Base-by-base conservation (phyloP, 2,797 vertebrate species). In the Notamacropus eugenii region DNA sequence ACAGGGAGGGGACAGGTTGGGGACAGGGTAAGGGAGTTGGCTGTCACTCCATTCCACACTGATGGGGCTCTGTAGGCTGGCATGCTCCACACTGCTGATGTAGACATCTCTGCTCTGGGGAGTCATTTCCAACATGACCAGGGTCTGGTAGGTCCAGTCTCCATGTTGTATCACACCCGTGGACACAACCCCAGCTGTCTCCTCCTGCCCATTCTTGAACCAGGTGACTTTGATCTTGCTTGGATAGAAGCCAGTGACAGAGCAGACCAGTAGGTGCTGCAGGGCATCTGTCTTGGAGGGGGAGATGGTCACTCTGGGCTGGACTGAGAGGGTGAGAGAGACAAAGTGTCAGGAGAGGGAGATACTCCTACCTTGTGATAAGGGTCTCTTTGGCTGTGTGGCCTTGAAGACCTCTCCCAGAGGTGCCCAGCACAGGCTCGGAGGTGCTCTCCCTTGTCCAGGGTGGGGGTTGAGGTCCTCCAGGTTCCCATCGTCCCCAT, bases 181-280 rank as follows among this genome's bases (percentile, higher is more conserved):
- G 12, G 93, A 97, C 34, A 97, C 2, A 92, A 93, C 19, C 46
- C 97, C 59, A 0, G 57, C 92, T 6, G 50, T 94, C 55, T 98
- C 67, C 19, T 98, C 96, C 92, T 95, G 62, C 3, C 95, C 96
- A 6, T 98, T 98, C 97, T 96, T 95, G 24, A 98, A 97, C 95
- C 93, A 98, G 28, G 22, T 96, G 90, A 96, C 74, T 19, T 87
- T 95, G 13, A 97, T 96, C 95, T 98, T 59, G 8, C 94, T 97
- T 9, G 96, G 96, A 90, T 94, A 98, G 98, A 98, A 98, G 91
- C 58, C 29, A 10, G 58, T 67, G 31, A 91, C 96, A 22, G 93
- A 97, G 93, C 94, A 98, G 91, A 97, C 4, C 56, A 97, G 90
- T 12, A 95, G 93, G 54, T 94, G 94, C 5, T 50, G 58, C n/a